Evolutionary conservation across 2,888 invertebrate species (phyloP).

Genomic region (Dolichomitus sp.): DNA sequence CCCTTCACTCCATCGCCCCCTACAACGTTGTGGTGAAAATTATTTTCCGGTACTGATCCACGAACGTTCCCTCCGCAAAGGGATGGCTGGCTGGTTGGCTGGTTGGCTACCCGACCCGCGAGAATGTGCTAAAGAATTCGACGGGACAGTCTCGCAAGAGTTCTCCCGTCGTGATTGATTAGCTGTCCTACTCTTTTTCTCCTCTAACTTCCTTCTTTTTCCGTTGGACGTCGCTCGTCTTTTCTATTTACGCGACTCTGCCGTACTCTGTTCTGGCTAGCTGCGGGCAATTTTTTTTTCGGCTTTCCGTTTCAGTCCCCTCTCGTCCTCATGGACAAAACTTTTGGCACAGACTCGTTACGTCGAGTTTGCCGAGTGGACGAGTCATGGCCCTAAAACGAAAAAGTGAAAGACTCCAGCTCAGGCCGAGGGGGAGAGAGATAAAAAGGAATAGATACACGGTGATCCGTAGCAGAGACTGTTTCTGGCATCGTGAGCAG

Average conservation of each 20-base stretch:
- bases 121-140: conserved; percentile 68
- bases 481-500: conserved; percentile 43
- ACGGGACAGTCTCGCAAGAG: conserved; percentile 59
- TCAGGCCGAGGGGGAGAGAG: not conserved
- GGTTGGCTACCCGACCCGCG: conserved; percentile 46
- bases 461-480: conserved; percentile 26
- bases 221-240: conserved; percentile 47
- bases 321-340: conserved; percentile 44
- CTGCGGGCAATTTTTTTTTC: conserved; percentile 53
- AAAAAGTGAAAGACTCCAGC: conserved; percentile 43
- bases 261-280: conserved; percentile 51
- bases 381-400: conserved; percentile 58
- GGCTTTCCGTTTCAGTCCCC: conserved; percentile 30
- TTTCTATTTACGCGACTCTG: conserved; percentile 56
- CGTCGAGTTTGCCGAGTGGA: conserved; percentile 62
- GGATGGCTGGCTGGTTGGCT: conserved; percentile 64
- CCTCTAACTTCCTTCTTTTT: conserved; percentile 35
- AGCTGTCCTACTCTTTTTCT: conserved; percentile 57
- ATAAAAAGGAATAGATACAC: conserved; percentile 41
- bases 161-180: conserved; percentile 68
- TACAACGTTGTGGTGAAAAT: conserved; percentile 57
- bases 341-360: conserved; percentile 61
- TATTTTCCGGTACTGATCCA: conserved; percentile 59
- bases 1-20: not conserved
- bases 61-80: conserved; percentile 55